Percentiles rank a stretch among this genome's conserved stretches.
These are phyloP conservation scores for Elymnias hypermnestra DNA, from an alignment of 1,140 invertebrate species.

Conservation along the genomic window DNA sequence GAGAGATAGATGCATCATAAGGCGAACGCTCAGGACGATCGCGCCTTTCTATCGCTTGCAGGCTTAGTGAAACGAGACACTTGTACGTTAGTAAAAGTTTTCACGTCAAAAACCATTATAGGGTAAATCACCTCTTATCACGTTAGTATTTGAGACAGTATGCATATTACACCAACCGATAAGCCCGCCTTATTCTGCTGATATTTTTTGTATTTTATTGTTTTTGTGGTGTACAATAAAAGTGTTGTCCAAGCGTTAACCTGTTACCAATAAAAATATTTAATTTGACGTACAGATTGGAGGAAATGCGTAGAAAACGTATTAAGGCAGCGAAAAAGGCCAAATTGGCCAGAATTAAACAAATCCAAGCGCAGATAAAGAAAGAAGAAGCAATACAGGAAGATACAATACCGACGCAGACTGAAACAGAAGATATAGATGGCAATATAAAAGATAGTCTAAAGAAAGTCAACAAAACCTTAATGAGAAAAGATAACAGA, in stretches of 20 bases:
- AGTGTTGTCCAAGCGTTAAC: not conserved
- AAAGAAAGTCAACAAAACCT: constrained; percentile 62
- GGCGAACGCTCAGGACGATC: no score
- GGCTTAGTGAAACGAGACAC: no score
- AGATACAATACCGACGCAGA: constrained; percentile 27
- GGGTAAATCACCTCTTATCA: no score
- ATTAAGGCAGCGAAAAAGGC: constrained; percentile 63
- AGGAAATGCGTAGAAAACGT: constrained; percentile 64
- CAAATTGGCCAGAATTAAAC: constrained; percentile 63
- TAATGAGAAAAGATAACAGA: constrained; percentile 68
- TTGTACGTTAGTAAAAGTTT: no score
- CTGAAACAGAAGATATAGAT: constrained; percentile 43
- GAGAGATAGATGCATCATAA: no score
- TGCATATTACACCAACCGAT: no score
- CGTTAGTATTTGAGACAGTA: no score
- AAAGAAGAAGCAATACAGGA: constrained; percentile 25
- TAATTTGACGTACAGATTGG: constrained; percentile 45
- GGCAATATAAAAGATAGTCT: constrained; percentile 48
- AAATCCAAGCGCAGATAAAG: constrained; percentile 60
- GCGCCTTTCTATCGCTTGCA: no score
- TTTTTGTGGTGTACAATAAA: no score
- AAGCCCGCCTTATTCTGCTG: no score
- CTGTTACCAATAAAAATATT: not conserved
- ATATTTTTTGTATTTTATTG: no score
- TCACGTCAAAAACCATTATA: no score